These are phyloP conservation scores for Penelope pileata DNA, from an alignment of 2,113 vertebrate species.

Conservation along the genomic window DNA sequence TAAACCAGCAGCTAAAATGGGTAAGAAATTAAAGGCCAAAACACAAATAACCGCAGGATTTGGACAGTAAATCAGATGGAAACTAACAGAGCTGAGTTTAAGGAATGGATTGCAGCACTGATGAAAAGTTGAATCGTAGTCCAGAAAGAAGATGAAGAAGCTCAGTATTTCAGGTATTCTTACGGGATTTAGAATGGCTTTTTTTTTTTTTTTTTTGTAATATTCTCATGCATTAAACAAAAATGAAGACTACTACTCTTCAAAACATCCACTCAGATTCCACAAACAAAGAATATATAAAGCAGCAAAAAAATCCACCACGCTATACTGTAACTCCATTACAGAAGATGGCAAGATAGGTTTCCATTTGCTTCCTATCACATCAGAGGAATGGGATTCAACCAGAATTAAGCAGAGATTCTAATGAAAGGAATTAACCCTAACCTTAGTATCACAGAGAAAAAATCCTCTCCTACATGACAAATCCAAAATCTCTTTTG, in stretches of 20 bases:
- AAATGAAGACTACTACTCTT: not conserved
- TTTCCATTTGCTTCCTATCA: slow-evolving; percentile 12
- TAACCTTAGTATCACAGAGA: not conserved
- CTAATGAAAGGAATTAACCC: not conserved
- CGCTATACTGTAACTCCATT: not conserved
- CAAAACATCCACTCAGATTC: not conserved
- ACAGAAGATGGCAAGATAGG: not conserved
- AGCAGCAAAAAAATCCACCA: not conserved
- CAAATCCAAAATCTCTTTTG: not conserved
- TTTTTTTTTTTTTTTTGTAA: not conserved
- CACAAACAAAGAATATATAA: not conserved
- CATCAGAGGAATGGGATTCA: slow-evolving; percentile 39
- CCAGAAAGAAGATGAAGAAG: not conserved
- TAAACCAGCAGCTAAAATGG: not conserved
- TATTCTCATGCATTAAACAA: not conserved
- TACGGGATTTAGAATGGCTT: not conserved
- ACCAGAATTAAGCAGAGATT: slow-evolving; percentile 1
- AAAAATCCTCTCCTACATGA: not conserved
- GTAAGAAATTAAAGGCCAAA: slow-evolving; percentile 28
- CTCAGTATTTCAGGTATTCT: not conserved
- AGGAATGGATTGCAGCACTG: not conserved
- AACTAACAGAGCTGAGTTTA: not conserved
- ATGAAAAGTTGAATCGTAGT: not conserved
- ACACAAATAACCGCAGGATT: not conserved
- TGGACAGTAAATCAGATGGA: not conserved